Percentiles rank a stretch among this genome's conserved stretches.
Evolutionary conservation across 2,797 vertebrate genomes (phyloP).

Genomic region (Rhynchonycteris naso): DNA sequence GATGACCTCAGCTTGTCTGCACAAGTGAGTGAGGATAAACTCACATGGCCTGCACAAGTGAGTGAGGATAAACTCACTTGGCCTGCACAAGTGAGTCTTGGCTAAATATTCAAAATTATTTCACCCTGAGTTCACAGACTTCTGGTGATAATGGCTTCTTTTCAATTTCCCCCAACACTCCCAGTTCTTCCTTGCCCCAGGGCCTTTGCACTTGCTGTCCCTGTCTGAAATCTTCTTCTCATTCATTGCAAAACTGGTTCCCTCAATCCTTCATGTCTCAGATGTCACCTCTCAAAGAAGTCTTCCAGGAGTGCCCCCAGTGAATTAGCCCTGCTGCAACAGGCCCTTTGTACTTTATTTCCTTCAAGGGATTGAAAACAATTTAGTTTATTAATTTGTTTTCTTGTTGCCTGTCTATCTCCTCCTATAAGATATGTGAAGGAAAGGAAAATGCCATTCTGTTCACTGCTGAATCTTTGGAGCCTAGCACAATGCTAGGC

Average conservation of each 20-base stretch:
- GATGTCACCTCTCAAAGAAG: background rate
- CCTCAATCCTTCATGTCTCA: background rate
- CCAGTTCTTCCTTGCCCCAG: background rate
- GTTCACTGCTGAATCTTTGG: background rate
- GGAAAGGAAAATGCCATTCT: background rate
- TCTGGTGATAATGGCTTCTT: background rate
- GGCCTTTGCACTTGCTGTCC: background rate
- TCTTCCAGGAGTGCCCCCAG: background rate
- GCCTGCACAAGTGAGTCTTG: background rate
- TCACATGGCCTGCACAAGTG: background rate
- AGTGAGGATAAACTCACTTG: too few species aligned
- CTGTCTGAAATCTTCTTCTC: background rate
- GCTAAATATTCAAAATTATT: background rate
- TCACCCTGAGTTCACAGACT: background rate
- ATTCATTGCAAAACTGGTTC: background rate
- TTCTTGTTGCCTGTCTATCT: background rate
- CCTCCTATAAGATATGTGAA: background rate
- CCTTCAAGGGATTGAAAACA: background rate
- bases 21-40: too few species aligned
- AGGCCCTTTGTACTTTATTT: background rate
- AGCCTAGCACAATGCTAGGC: background rate
- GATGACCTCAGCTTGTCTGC: background rate
- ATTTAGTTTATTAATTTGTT: background rate
- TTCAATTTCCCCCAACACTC: too few species aligned
- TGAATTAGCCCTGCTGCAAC: fast-evolving